phyloP scores from a whole-genome alignment of 2,797 vertebrate genomes.

The Poecilia velifera region DNA sequence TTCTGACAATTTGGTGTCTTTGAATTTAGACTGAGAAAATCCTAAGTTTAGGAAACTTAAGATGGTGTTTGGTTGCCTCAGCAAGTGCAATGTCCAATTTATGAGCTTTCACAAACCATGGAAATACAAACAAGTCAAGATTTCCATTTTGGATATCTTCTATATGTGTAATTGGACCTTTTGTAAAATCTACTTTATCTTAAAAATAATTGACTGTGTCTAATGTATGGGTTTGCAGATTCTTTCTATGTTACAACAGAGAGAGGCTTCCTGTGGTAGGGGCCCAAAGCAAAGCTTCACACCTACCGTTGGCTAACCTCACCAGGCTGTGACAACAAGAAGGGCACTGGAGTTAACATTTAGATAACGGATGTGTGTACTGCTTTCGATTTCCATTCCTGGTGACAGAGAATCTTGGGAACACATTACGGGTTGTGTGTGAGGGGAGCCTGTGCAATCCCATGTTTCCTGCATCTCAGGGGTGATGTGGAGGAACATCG shows the following conservation, averaged over 20 bases:
- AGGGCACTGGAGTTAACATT: slow-evolving; percentile 84
- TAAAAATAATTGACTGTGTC: not conserved
- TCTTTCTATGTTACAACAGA: slow-evolving; percentile 11
- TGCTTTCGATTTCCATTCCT: slow-evolving; percentile 78
- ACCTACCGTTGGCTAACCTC: slow-evolving; percentile 71
- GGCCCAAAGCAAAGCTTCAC: slow-evolving; percentile 69
- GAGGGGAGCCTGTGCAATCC: slow-evolving; percentile 29
- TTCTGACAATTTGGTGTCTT: not conserved
- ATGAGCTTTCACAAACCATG: not conserved
- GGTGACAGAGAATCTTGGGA: slow-evolving; percentile 77
- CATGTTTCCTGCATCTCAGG: slow-evolving; percentile 69
- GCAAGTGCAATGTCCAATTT: not conserved
- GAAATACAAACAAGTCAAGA: not conserved
- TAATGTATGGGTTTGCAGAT: not conserved
- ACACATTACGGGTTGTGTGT: slow-evolving; percentile 54
- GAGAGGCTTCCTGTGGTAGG: slow-evolving; percentile 45
- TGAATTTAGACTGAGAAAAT: not conserved
- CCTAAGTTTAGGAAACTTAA: not conserved
- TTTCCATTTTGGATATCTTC: not conserved
- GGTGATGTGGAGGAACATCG: slow-evolving; percentile 76
- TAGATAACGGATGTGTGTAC: slow-evolving; percentile 84
- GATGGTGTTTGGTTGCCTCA: not conserved
- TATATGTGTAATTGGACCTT: not conserved
- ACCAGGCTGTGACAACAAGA: slow-evolving; percentile 79
- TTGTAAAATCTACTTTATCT: not conserved